Evolutionary conservation across 1,140 invertebrate genomes (phyloP), one percentile per base, ranked within the genome.

Genomic region (Leptinotarsa lineolata): DNA sequence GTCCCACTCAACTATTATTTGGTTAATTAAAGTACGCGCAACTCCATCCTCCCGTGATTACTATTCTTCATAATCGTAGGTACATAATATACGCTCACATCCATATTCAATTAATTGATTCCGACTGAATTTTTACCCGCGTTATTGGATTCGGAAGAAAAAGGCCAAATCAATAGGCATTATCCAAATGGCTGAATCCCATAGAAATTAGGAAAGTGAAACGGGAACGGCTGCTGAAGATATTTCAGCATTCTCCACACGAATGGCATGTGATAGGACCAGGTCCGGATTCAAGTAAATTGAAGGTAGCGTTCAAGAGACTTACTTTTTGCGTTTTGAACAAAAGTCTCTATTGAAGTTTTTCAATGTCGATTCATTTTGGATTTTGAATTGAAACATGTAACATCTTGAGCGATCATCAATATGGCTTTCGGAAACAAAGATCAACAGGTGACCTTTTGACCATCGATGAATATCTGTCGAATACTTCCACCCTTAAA

Each of bases 181-280:
- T 71, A 71, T 71, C 69, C 69, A 63, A 71, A 71, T 71, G 69
- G 59, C 24, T 71, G 69, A 20, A 63, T 71, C 60, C 24, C 69
- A n/a, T 44, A 46, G 69, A 71, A 71, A 71, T 71, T 71, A 71
- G 69, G 59, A 71, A 71, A 71, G 69, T 71, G 69, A 71, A 71
- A 71, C 69, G 69, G 48, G 60, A 60, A 59, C 68, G 48, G 30
- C 69, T 54, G n/a, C 44, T 54, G 20, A 63, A 63, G 59, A 61
- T 71, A 63, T 71, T 71, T 63, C 30, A 61, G 44, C 24, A 71
- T 71, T 71, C 69, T 71, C 69, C 60, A 63, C 69, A 59, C 69
- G 69, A 63, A 71, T 63, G 21, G 13, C 69, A 20, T 24, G 30
- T 54, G 18, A 21, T 68, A 68, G 13, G 13, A 12, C 46, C 67